Base-by-base conservation (phyloP, 2,888 invertebrate species). In the Scaeva pyrastri region DNA sequence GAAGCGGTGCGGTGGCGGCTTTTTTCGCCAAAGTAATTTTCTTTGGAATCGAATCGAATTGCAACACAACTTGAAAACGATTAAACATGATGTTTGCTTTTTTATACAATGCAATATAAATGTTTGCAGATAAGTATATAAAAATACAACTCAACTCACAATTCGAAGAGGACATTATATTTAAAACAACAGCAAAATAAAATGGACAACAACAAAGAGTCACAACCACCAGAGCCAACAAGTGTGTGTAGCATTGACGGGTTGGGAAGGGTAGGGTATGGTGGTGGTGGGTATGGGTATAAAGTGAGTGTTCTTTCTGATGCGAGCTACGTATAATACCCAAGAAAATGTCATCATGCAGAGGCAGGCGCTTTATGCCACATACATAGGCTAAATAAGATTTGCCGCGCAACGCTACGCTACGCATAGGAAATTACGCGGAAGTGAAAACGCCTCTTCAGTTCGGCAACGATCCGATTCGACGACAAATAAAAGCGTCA, bases 351-450 rank as follows among this genome's bases (percentile, higher is more conserved):
- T 81, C 85, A 81, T 70, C 68, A 81, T 76, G 81, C 76, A 62
- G 81, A 81, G 73, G 81, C 76, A 62, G 81, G 85, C 81, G 77
- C 81, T 81, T 72, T 52, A 81, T 50, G 56, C 64, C 72, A 70
- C 73, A 81, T 12, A 66, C 72, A 21, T 48, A 71, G 36, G 52
- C 48, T 52, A 72, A 74, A 62, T 62, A 70, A 75, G 76, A 77
- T 70, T 81, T 73, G 81, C 81, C 77, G 81, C 76, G 62, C 56
- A 70, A 70, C 60, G 81, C 81, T 31, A 85, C 80, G 81, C 85
- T 31, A 85, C 80, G 81, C 85, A 81, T 81, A 81, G 81, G 85
- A 86, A 81, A 86, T 86, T 86, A 86, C 85, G 85, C 85, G 85
- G 85, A 86, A 86, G 81, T 86, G 72, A 77, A 68, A 73, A 76